Base-by-base conservation (phyloP, 1,140 invertebrate species). In the Reticulitermes speratus region DNA sequence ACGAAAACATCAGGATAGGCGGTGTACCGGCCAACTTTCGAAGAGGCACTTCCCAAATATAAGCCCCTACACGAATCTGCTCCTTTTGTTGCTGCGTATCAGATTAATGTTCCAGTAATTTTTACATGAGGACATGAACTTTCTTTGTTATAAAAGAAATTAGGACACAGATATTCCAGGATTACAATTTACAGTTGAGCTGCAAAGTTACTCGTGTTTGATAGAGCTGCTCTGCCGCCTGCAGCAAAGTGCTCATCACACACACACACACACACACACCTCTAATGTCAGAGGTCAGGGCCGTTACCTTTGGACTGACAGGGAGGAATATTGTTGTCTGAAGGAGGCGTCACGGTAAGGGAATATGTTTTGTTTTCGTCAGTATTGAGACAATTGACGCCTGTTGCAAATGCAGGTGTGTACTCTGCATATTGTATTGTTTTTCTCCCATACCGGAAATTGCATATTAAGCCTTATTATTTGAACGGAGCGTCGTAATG, bases 231-330 rank as follows among this genome's bases (percentile, higher is more conserved):
- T 30, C 65, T 30, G n/a, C 3, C n/a, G n/a, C 65, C 65, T 75
- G 65, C 65, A 55, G 52, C 14, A 19, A 16, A 14, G 1, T 5
- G 8, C 52, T 5, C 52, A 55, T 55, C 52, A 21, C 14, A 55
- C 52, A 48, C 45, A 21, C 38, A 38, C 52, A 21, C 14, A 55
- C 52, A 48, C 45, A 21, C 38, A 38, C 38, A 38, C 5, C 3
- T 75, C 6, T 75, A 75, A 75, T 75, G 65, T 75, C 65, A 75
- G 65, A 30, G 65, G 65, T 75, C n/a, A 75, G 65, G 65, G 65
- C 7, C 25, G 25, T 65, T 65, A 12, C 7, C 0, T 75, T n/a
- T 75, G n/a, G 65, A 30, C 65, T 75, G 65, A 75, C 25, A 75
- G 25, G 38, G 38, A 38, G 38, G 8, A 9, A n/a, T 75, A 9